phyloP scores from a whole-genome alignment of 1,140 invertebrate species.

The Ooceraea biroi region DNA sequence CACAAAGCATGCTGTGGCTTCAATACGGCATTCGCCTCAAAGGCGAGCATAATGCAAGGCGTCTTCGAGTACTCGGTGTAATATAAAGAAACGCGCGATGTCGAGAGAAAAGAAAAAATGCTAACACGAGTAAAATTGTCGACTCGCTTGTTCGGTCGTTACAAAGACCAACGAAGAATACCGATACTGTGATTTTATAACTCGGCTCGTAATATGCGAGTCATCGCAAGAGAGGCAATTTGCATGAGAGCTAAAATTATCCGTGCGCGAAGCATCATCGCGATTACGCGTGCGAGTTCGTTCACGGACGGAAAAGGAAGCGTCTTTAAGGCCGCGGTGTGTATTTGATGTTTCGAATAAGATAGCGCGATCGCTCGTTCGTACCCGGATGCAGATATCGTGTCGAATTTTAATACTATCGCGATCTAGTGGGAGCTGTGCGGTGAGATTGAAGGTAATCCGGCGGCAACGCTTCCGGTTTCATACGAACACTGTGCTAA shows the following conservation, averaged over 20 bases:
- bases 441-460: slow-evolving; percentile 41
- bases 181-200: neutral
- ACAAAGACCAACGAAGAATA: neutral
- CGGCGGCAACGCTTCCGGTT: slow-evolving; percentile 36
- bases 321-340: slow-evolving; percentile 23
- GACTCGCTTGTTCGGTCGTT: neutral
- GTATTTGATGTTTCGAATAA: slow-evolving; percentile 36
- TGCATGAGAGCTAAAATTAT: slow-evolving; percentile 42
- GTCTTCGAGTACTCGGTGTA: slow-evolving; percentile 24
- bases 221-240: neutral
- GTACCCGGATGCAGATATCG: slow-evolving; percentile 40
- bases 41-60: slow-evolving; percentile 45
- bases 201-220: slow-evolving; percentile 5
- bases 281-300: slow-evolving; percentile 21
- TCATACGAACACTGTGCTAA: neutral
- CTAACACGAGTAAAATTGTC: neutral
- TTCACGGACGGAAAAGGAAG: slow-evolving; percentile 30
- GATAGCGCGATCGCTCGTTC: slow-evolving; percentile 30
- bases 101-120: slow-evolving; percentile 1
- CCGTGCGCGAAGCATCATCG: slow-evolving; percentile 9
- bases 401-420: slow-evolving; percentile 39
- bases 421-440: neutral
- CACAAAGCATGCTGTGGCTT: slow-evolving; percentile 25
- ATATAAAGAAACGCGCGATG: slow-evolving; percentile 32
- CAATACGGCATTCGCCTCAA: slow-evolving; percentile 41